These are phyloP conservation scores for Phalloptychus januarius DNA, from an alignment of 2,797 vertebrate species.

Conservation along the genomic window DNA sequence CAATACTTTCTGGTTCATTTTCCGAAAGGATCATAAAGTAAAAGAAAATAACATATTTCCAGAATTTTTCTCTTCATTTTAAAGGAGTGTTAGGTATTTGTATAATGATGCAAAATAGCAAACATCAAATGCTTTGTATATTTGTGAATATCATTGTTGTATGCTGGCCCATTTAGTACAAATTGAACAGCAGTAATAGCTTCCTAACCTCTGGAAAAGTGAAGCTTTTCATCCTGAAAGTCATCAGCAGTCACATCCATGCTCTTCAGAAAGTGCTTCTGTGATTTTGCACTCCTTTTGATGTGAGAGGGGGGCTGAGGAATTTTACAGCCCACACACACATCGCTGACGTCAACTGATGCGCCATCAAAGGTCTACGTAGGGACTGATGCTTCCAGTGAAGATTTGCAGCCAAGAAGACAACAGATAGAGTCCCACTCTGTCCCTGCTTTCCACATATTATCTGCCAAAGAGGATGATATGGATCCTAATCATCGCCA, in stretches of 20 bases:
- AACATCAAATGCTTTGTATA: not conserved
- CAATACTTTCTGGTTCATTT: not conserved
- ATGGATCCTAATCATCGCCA: slow-evolving; percentile 33
- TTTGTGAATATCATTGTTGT: not conserved
- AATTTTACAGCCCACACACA: slow-evolving; percentile 52
- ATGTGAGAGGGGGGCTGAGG: slow-evolving; percentile 34
- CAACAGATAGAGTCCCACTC: slow-evolving; percentile 39
- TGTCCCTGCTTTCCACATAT: slow-evolving; percentile 50
- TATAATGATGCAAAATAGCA: not conserved
- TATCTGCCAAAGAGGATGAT: slow-evolving; percentile 52
- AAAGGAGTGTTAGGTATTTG: not conserved
- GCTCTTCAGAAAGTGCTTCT: slow-evolving; percentile 30
- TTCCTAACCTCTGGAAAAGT: slow-evolving; percentile 4
- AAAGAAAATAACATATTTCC: not conserved
- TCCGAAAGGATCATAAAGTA: no score
- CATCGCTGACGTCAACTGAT: slow-evolving; percentile 59
- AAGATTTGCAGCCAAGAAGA: slow-evolving; percentile 36
- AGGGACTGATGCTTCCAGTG: slow-evolving; percentile 23
- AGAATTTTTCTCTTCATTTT: not conserved
- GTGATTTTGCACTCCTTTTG: slow-evolving; percentile 21
- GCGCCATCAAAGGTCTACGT: slow-evolving; percentile 31
- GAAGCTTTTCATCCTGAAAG: slow-evolving; percentile 3
- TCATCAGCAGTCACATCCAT: slow-evolving; percentile 3
- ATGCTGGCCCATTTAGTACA: not conserved
- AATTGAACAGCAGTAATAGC: not conserved